Conservation (phyloP, 2,888 invertebrate species). For the Petrolisthes cinctipes region DNA sequence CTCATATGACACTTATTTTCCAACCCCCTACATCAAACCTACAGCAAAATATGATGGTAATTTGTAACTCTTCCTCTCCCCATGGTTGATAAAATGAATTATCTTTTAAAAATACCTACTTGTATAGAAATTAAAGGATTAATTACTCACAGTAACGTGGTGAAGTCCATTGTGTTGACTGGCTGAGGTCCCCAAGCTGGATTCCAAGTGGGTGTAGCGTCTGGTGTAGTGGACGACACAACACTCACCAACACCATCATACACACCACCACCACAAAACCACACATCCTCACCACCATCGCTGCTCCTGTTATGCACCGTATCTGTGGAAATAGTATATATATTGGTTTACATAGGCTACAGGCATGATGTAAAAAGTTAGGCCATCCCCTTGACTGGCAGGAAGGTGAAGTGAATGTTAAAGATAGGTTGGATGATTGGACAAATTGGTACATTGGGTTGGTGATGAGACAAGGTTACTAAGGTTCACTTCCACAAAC, state of each 20-base stretch:
- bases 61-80: too few species aligned
- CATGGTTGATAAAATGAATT: too few species aligned
- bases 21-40: too few species aligned
- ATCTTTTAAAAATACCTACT: background rate
- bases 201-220: conserved; percentile 20
- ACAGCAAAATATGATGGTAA: too few species aligned
- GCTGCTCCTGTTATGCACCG: too few species aligned
- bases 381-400: background rate
- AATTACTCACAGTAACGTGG: conserved; percentile 38
- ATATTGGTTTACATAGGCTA: background rate
- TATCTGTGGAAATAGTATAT: background rate
- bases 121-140: background rate
- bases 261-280: background rate
- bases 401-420: too few species aligned
- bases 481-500: too few species aligned
- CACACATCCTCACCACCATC: background rate
- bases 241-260: background rate
- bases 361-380: too few species aligned
- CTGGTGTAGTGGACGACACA: background rate
- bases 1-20: too few species aligned
- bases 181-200: conserved; percentile 31
- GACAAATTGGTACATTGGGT: too few species aligned
- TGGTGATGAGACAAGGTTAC: too few species aligned
- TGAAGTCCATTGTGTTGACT: conserved; percentile 33
- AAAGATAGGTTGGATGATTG: too few species aligned